Conservation (phyloP, 2,888 invertebrate genomes). For the Sipunculus nudus region DNA sequence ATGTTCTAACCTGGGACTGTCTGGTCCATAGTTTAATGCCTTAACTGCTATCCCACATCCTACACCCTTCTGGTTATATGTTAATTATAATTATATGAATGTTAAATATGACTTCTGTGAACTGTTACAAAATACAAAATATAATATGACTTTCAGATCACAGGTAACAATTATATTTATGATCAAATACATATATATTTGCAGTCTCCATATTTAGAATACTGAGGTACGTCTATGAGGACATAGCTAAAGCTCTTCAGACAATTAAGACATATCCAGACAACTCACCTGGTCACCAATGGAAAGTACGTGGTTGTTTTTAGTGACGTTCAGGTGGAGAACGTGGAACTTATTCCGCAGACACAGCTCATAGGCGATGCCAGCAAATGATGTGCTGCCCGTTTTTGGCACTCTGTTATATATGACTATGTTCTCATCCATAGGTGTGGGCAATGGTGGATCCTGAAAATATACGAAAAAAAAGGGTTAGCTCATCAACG, state of each 20-base stretch:
- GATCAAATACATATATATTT: not conserved
- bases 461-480: conserved; percentile 33
- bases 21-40: no score
- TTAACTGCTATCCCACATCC: no score
- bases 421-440: conserved; percentile 74
- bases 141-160: no score
- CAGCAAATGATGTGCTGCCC: conserved; percentile 95
- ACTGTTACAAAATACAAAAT: no score
- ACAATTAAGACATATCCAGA: not conserved
- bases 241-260: not conserved
- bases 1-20: no score
- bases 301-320: conserved; percentile 94
- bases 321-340: conserved; percentile 94
- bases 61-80: no score
- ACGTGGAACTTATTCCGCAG: conserved; percentile 80
- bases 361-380: conserved; percentile 88
- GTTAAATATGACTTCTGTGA: no score
- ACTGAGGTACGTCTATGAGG: not conserved
- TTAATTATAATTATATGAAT: no score
- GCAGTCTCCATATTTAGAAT: not conserved
- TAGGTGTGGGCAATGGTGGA: conserved; percentile 41
- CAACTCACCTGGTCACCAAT: conserved; percentile 83
- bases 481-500: no score
- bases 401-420: conserved; percentile 98
- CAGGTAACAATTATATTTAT: not conserved